Evolutionary conservation across 2,113 vertebrate species (phyloP), one percentile per base, ranked within the genome.

Genomic region (Halichoerus grypus): DNA sequence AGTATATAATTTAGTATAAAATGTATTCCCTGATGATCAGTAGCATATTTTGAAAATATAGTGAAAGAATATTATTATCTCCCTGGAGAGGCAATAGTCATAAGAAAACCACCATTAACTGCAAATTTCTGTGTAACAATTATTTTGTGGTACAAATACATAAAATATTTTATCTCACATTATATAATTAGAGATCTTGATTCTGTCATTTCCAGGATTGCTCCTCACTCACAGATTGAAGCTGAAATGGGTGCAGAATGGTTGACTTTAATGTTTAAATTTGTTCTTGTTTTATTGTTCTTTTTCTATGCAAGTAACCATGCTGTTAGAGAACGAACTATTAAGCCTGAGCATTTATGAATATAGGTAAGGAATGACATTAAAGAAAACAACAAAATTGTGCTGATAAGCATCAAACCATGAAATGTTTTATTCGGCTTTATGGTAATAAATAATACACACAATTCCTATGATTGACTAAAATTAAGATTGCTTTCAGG

Each of bases 141-240:
- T 79, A 81, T 94, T 93, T 69, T 36, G 21, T 2, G 39, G n/a
- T 51, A 87, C 46, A 76, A 80, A 92, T 61, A 71, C 6, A 76
- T 95, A 88, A 96, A 86, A 91, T 83, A 55, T 67, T 79, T 92
- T 72, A 87, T 77, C n/a, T 88, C 57, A 59, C 22, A 76, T 90
- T 85, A 19, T 72, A 42, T 57, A 93, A 82, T 74, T 72, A 49
- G 15, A 61, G 2, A 71, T 12, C 4, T 74, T 86, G 72, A 65
- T 82, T 88, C 24, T 57, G 7, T 86, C 15, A 42, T 77, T 59
- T 13, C 49, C 26, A 36, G 7, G 9, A 49, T 28, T 63, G 4
- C 7, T 79, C 28, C n/a, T 74, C 9, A 51, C 6, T 61, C 42
- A 74, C 14, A 94, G 5, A 79, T 0, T 61, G 36, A 90, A 33